Percentiles rank a stretch among this genome's conserved stretches.
These are phyloP conservation scores for Tadarida brasiliensis DNA, from an alignment of 2,797 vertebrate genomes.

Conservation along the genomic window DNA sequence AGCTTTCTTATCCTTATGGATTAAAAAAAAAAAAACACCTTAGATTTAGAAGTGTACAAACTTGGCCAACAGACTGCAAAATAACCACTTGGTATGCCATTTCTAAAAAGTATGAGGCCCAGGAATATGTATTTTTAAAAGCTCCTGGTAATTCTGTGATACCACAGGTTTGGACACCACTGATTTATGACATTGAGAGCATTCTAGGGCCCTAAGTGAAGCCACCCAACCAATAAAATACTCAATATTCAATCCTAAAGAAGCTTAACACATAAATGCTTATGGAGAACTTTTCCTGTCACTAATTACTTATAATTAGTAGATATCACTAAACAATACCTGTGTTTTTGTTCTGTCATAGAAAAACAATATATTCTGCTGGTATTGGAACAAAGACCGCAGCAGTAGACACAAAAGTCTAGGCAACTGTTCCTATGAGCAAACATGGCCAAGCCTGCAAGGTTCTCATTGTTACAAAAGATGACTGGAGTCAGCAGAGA, in stretches of 20 bases:
- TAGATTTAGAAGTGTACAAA: background rate
- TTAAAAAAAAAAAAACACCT: background rate
- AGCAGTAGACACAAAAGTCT: background rate
- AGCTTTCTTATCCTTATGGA: slow-evolving; percentile 22
- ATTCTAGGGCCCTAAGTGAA: slow-evolving; percentile 22
- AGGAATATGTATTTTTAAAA: background rate
- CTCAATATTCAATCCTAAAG: background rate
- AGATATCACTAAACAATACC: background rate
- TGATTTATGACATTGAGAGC: background rate
- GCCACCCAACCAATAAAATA: background rate
- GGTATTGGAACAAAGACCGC: background rate
- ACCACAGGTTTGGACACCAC: background rate
- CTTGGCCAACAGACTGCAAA: background rate
- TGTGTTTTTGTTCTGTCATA: slow-evolving; percentile 8
- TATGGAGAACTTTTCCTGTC: background rate
- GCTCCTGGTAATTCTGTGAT: background rate
- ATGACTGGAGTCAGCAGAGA: background rate
- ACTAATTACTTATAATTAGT: background rate
- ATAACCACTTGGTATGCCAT: background rate
- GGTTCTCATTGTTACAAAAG: background rate
- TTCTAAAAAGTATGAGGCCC: background rate
- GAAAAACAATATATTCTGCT: background rate
- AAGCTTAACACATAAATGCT: background rate
- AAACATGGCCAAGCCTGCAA: background rate
- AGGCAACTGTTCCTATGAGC: background rate